phyloP scores from a whole-genome alignment of 2,888 invertebrate genomes.

The Salticus scenicus region DNA sequence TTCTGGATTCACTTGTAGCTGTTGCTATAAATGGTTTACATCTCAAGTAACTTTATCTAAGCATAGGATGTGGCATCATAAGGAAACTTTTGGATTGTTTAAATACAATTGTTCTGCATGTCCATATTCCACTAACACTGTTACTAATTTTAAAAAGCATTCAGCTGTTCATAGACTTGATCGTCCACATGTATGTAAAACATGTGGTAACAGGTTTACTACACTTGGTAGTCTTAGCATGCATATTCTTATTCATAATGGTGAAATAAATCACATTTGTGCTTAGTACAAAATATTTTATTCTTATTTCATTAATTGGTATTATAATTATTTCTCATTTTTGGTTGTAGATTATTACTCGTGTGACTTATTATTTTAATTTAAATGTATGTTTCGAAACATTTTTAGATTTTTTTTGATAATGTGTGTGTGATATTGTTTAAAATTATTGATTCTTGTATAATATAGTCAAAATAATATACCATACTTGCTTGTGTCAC shows the following conservation, averaged over 20 bases:
- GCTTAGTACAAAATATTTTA: too few species aligned
- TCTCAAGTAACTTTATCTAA: slow-evolving; percentile 39
- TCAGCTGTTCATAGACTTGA: not conserved
- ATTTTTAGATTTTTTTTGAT: too few species aligned
- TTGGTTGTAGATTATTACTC: too few species aligned
- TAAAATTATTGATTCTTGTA: too few species aligned
- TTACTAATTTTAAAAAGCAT: slow-evolving; percentile 16
- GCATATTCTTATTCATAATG: slow-evolving; percentile 48
- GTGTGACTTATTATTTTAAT: too few species aligned
- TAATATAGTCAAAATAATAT: too few species aligned
- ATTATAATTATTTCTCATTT: too few species aligned
- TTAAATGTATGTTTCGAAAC: too few species aligned
- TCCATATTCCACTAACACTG: slow-evolving; percentile 4
- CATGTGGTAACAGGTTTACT: slow-evolving; percentile 48
- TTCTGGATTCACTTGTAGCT: not conserved
- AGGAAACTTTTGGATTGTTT: not conserved
- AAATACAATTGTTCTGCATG: not conserved
- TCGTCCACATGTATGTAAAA: slow-evolving; percentile 2
- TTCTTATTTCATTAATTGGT: too few species aligned
- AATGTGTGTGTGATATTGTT: too few species aligned
- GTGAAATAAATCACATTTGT: slow-evolving; percentile 15
- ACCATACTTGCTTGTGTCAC: too few species aligned
- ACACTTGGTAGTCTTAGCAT: slow-evolving; percentile 22
- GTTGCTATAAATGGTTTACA: slow-evolving; percentile 42
- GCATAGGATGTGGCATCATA: slow-evolving; percentile 54